phyloP scores from a whole-genome alignment of 2,113 vertebrate species.

The Hippocampus comes region DNA sequence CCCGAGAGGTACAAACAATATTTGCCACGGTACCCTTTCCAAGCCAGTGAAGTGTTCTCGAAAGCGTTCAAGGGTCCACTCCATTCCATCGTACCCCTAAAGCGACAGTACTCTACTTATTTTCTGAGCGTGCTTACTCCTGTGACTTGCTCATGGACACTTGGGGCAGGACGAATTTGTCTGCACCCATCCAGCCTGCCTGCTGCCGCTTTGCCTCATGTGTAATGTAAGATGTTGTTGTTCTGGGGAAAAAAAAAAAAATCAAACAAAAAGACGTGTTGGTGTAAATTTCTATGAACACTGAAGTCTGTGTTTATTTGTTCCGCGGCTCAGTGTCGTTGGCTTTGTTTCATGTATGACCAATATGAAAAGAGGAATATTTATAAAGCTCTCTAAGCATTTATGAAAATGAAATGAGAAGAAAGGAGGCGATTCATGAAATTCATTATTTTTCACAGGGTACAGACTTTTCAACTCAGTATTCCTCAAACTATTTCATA shows the following conservation, averaged over 20 bases:
- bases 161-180: constrained; percentile 13
- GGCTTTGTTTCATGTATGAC: constrained; percentile 37
- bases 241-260: constrained; percentile 26
- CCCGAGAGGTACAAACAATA: no score
- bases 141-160: constrained; percentile 26
- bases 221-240: constrained; percentile 55
- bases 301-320: constrained; percentile 59
- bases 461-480: not conserved
- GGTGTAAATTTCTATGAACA: constrained; percentile 56
- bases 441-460: not conserved
- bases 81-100: not conserved
- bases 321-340: constrained; percentile 52
- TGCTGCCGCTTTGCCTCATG: constrained; percentile 38
- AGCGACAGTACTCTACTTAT: not conserved
- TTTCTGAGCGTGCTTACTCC: not conserved
- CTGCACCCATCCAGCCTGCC: constrained; percentile 14
- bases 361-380: constrained; percentile 10
- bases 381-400: constrained; percentile 23
- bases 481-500: not conserved
- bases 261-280: constrained; percentile 27
- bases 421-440: not conserved
- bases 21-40: no score
- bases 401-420: constrained; percentile 6
- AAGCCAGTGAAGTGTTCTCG: not conserved
- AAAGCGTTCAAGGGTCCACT: not conserved